Percentiles rank a stretch among this genome's conserved stretches.
Evolutionary conservation across 2,113 vertebrate genomes (phyloP).

Genomic region (Clarias magur): DNA sequence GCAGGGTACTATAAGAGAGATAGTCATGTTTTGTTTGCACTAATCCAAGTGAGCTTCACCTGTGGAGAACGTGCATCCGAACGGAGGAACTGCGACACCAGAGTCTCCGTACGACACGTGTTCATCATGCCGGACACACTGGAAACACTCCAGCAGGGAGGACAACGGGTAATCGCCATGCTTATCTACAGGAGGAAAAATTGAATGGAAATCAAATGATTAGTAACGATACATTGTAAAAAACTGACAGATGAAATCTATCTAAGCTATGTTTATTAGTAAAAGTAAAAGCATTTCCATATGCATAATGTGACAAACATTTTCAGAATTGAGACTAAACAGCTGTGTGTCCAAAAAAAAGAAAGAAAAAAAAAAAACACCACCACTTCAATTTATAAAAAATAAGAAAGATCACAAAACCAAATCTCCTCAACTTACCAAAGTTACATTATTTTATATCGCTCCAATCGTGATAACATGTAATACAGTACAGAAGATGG

Average conservation of each 20-base stretch:
- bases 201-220: too few species aligned
- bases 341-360: not conserved
- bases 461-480: not conserved
- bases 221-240: too few species aligned
- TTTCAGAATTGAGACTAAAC: too few species aligned
- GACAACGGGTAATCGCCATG: constrained; percentile 73
- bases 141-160: constrained; percentile 79
- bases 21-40: not conserved
- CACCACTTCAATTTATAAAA: not conserved
- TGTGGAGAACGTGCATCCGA: constrained; percentile 87
- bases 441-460: not conserved
- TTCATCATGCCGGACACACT: constrained; percentile 82
- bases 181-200: constrained; percentile 53
- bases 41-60: constrained; percentile 67
- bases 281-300: too few species aligned
- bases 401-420: not conserved
- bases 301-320: too few species aligned
- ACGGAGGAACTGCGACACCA: constrained; percentile 86
- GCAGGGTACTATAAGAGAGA: not conserved
- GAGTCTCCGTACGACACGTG: constrained; percentile 82
- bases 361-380: not conserved
- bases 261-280: too few species aligned
- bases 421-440: not conserved
- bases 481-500: not conserved
- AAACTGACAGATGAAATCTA: too few species aligned